Evolutionary conservation across 1,140 invertebrate species (phyloP).

Genomic region (Chrysoperla carnea): DNA sequence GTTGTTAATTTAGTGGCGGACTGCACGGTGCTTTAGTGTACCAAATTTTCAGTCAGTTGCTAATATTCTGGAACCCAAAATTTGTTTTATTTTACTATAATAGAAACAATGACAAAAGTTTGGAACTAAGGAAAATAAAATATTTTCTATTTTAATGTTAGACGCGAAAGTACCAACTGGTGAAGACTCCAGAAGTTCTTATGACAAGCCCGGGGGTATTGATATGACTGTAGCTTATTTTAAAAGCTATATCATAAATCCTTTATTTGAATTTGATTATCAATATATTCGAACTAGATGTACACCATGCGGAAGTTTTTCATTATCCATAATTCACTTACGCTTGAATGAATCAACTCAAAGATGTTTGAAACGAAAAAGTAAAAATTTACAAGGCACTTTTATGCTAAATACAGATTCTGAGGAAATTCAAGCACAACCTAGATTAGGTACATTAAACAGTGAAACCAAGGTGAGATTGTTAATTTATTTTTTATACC

Average conservation of each 20-base stretch:
- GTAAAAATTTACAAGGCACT: background rate
- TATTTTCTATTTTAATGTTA: no score
- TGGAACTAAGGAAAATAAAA: no score
- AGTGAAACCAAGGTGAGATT: background rate
- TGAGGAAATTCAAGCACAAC: background rate
- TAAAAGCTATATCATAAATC: background rate
- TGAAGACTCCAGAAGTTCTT: background rate
- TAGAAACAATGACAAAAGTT: no score
- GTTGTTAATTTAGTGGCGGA: no score
- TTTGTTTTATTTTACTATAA: no score
- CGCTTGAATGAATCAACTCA: background rate
- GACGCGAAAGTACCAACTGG: background rate
- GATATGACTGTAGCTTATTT: background rate
- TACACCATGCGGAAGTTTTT: background rate
- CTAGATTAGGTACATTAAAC: background rate
- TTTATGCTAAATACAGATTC: background rate
- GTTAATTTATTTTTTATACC: background rate
- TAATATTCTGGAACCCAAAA: no score
- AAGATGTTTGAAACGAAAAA: background rate
- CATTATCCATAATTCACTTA: background rate
- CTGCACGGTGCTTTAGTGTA: no score
- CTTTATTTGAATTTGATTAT: background rate
- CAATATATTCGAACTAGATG: background rate
- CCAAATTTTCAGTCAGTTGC: no score
- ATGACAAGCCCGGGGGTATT: background rate